phyloP scores from a whole-genome alignment of 1,140 invertebrate species.

The Leptinotarsa undecemlineata region DNA sequence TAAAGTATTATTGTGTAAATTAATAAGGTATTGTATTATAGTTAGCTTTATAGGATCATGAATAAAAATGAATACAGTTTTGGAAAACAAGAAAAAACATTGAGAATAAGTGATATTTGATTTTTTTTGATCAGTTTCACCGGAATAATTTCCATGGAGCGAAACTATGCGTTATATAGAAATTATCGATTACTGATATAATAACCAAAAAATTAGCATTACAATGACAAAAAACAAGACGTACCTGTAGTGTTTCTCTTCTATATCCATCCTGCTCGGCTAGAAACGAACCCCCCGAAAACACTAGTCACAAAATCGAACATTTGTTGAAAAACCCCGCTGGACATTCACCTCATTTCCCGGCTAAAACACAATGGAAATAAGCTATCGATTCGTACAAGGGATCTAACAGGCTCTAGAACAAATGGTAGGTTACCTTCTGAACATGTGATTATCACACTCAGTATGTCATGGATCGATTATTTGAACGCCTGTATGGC shows the following conservation, averaged over 20 bases:
- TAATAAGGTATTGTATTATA: too few relatives aligned
- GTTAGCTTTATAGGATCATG: too few relatives aligned
- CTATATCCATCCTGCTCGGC: constrained; percentile 38
- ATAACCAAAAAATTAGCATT: neutral
- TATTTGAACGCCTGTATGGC: neutral
- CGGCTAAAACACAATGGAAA: neutral
- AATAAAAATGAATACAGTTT: too few relatives aligned
- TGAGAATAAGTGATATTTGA: too few relatives aligned
- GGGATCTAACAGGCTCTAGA: neutral
- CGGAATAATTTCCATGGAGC: too few relatives aligned
- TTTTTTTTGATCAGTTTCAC: too few relatives aligned
- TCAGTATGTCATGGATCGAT: constrained; percentile 3
- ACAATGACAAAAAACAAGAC: neutral
- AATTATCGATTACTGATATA: neutral
- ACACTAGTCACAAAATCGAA: neutral
- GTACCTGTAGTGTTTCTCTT: constrained; percentile 45
- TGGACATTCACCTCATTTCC: neutral
- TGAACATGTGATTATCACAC: neutral
- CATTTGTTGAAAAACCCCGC: neutral
- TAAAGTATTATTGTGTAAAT: too few relatives aligned
- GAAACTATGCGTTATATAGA: too few relatives aligned
- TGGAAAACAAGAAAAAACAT: too few relatives aligned
- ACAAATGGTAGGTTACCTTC: neutral
- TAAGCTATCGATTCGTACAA: neutral
- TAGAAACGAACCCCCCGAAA: constrained; percentile 13